phyloP scores from a whole-genome alignment of 1,140 invertebrate species.

The Homalodisca vitripennis region DNA sequence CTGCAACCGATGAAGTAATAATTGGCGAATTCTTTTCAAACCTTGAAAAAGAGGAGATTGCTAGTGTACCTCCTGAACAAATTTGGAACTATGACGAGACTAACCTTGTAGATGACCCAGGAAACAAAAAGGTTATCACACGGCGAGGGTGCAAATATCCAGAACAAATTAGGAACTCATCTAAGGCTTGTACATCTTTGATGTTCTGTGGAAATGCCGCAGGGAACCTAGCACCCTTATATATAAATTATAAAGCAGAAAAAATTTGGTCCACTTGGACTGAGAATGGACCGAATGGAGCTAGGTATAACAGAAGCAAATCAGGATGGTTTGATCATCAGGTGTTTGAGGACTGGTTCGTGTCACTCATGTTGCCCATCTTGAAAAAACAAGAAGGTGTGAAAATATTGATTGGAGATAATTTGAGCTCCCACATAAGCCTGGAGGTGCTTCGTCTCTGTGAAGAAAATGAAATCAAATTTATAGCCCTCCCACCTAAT shows the following conservation, averaged over 20 bases:
- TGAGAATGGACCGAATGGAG: constrained; percentile 41
- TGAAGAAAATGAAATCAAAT: constrained; percentile 44
- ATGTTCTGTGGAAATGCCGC: constrained; percentile 43
- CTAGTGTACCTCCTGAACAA: too few relatives aligned
- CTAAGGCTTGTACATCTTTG: constrained; percentile 39
- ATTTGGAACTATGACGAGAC: constrained; percentile 42
- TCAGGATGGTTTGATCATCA: constrained; percentile 45
- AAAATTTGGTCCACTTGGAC: constrained; percentile 46
- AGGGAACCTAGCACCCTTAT: constrained; percentile 39
- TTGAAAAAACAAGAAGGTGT: constrained; percentile 32
- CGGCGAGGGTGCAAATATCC: constrained; percentile 41
- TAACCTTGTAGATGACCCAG: constrained; percentile 41
- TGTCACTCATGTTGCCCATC: constrained; percentile 39
- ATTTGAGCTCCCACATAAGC: constrained; percentile 46
- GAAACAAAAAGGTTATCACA: constrained; percentile 38
- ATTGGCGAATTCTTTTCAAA: too few relatives aligned
- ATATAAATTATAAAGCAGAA: constrained; percentile 43
- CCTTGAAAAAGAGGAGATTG: too few relatives aligned
- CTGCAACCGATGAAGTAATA: too few relatives aligned
- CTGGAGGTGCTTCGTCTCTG: constrained; percentile 43
- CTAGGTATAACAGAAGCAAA: constrained; percentile 45
- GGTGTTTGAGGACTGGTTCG: constrained; percentile 48
- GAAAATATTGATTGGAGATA: constrained; percentile 45
- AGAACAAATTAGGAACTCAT: constrained; percentile 39
- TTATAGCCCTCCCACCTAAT: constrained; percentile 43